Percentiles rank a stretch among this genome's conserved stretches.
These are phyloP conservation scores for Nibea albiflora DNA, from an alignment of 2,113 vertebrate genomes.

Conservation along the genomic window DNA sequence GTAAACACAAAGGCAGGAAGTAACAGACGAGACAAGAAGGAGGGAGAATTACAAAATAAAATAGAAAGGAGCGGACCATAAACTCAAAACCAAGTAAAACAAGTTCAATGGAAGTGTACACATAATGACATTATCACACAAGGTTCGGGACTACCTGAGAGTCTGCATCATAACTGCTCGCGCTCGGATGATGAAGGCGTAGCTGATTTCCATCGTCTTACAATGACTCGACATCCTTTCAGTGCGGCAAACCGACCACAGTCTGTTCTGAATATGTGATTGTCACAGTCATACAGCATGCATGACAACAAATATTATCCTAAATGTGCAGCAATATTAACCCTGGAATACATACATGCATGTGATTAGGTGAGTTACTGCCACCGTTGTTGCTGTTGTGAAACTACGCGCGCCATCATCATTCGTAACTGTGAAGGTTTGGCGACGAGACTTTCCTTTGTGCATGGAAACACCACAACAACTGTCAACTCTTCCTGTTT, in stretches of 20 bases:
- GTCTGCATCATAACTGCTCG: background rate
- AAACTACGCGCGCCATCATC: background rate
- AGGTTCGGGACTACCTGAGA: background rate
- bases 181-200: background rate
- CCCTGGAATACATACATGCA: background rate
- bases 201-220: background rate
- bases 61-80: too few species aligned
- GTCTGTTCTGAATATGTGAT: too few species aligned
- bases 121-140: background rate
- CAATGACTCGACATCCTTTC: background rate
- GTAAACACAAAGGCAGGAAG: too few species aligned
- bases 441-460: background rate
- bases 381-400: background rate
- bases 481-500: background rate
- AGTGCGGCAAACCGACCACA: background rate
- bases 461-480: background rate
- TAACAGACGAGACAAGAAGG: too few species aligned
- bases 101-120: background rate
- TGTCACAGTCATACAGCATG: background rate
- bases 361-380: background rate
- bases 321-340: background rate
- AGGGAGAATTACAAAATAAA: too few species aligned
- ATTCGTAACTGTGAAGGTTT: background rate
- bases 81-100: too few species aligned
- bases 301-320: background rate